phyloP scores from a whole-genome alignment of 2,113 vertebrate genomes.

The Paedocypris sp. region DNA sequence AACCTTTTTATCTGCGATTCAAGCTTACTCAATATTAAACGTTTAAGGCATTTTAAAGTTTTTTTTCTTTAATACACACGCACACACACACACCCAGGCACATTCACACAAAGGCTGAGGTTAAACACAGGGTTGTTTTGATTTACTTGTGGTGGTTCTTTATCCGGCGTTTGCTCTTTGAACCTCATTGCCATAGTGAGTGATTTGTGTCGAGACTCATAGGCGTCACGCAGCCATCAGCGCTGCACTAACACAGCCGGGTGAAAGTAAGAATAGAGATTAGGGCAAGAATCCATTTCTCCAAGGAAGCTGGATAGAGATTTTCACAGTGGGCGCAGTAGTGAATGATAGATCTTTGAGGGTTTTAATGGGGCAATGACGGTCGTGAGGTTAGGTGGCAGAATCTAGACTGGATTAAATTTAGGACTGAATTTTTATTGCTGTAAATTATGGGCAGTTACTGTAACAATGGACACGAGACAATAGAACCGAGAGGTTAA shows the following conservation, averaged over 20 bases:
- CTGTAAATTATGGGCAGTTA: too few relatives aligned
- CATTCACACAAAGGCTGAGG: too few relatives aligned
- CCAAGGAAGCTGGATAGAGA: constrained; percentile 21
- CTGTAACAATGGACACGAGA: too few relatives aligned
- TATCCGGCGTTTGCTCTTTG: background rate
- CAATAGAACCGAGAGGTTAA: too few relatives aligned
- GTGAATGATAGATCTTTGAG: background rate
- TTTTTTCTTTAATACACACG: too few relatives aligned
- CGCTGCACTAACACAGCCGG: background rate
- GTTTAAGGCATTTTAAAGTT: too few relatives aligned
- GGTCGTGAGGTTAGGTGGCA: background rate
- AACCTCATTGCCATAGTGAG: background rate
- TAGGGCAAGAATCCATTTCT: constrained; percentile 20
- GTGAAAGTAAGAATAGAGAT: constrained; percentile 20
- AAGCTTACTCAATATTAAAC: too few relatives aligned
- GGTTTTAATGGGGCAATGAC: background rate
- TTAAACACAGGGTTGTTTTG: too few relatives aligned
- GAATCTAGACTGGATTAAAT: too few relatives aligned
- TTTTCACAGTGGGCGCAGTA: constrained; percentile 16
- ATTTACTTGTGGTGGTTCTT: background rate
- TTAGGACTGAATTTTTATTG: background rate
- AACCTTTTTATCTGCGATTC: too few relatives aligned
- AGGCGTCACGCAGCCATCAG: constrained; percentile 18
- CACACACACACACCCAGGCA: too few relatives aligned
- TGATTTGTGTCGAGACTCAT: constrained; percentile 21